Percentiles rank a stretch among this genome's conserved stretches.
Evolutionary conservation across 2,113 vertebrate genomes (phyloP).

Genomic region (Paraplagusia blochii): DNA sequence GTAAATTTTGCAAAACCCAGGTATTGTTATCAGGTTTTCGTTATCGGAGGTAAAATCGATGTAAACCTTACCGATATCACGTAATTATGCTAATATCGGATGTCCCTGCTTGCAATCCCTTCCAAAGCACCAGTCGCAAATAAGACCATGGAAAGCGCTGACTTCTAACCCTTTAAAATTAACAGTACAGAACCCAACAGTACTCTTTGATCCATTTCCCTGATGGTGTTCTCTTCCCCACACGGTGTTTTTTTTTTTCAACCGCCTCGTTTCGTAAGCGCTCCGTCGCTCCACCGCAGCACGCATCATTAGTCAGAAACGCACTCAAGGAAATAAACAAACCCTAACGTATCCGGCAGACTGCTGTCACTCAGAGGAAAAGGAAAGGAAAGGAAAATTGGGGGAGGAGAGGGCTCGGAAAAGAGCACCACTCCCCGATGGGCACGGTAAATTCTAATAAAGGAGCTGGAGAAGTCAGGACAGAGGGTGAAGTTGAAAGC

Average conservation of each 20-base stretch:
- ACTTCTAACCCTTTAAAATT: slow-evolving; percentile 20
- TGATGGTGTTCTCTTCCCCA: slow-evolving; percentile 43
- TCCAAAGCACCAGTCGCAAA: slow-evolving; percentile 20
- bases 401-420: slow-evolving; percentile 24
- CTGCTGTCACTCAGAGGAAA: slow-evolving; percentile 25
- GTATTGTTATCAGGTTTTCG: no score
- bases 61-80: no score
- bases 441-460: slow-evolving; percentile 19
- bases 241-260: slow-evolving; percentile 25
- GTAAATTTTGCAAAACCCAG: no score
- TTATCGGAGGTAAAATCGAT: no score
- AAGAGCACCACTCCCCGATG: background rate
- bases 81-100: no score
- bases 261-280: slow-evolving; percentile 46
- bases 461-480: slow-evolving; percentile 14
- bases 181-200: slow-evolving; percentile 31
- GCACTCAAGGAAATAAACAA: slow-evolving; percentile 58
- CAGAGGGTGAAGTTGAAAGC: slow-evolving; percentile 50
- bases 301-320: slow-evolving; percentile 41
- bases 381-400: slow-evolving; percentile 23
- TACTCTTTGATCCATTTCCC: slow-evolving; percentile 40
- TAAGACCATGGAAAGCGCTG: slow-evolving; percentile 20
- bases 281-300: slow-evolving; percentile 40
- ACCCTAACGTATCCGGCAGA: slow-evolving; percentile 49
- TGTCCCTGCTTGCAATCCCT: no score